A percentile compares a stretch with the other conserved stretches of the same genome.
These are phyloP conservation scores for Caenorhabditis virilis DNA, from an alignment of 2,888 invertebrate species.

Conservation along the genomic window DNA sequence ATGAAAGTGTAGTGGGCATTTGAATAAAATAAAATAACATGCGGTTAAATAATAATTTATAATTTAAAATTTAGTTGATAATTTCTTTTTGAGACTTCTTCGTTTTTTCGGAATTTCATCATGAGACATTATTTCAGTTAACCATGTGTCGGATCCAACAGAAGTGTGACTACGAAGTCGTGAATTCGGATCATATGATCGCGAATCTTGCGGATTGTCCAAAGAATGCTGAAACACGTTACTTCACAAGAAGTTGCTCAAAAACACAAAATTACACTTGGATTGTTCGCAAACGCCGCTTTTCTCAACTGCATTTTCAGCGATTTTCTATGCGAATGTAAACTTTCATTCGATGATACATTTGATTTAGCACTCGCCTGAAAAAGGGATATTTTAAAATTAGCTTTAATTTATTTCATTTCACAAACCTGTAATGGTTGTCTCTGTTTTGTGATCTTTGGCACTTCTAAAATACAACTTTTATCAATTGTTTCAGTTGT, in stretches of 20 bases:
- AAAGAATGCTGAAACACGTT: slow-evolving; percentile 41
- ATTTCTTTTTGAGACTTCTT: slow-evolving; percentile 49
- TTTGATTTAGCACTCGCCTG: slow-evolving; percentile 29
- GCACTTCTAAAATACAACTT: neutral
- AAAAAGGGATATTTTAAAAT: too few relatives aligned
- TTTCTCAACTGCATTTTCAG: slow-evolving; percentile 34
- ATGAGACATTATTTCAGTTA: slow-evolving; percentile 10
- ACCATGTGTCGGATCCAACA: slow-evolving; percentile 42
- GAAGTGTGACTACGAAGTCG: slow-evolving; percentile 36
- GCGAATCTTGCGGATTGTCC: slow-evolving; percentile 45
- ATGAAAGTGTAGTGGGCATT: too few relatives aligned
- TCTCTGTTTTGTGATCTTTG: neutral
- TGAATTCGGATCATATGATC: too few relatives aligned
- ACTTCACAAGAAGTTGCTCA: neutral
- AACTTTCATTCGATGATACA: slow-evolving; percentile 14
- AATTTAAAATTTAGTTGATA: slow-evolving; percentile 35
- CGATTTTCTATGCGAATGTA: slow-evolving; percentile 11
- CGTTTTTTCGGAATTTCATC: slow-evolving; percentile 44
- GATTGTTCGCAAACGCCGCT: slow-evolving; percentile 23
- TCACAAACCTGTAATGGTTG: slow-evolving; percentile 24
- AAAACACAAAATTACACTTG: slow-evolving; percentile 18
- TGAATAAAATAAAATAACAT: too few relatives aligned
- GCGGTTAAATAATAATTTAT: too few relatives aligned
- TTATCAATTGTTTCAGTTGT: neutral
- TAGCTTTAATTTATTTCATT: too few relatives aligned